Percentiles rank a stretch among this genome's conserved stretches.
Evolutionary conservation across 2,113 vertebrate genomes (phyloP).

Genomic region (Poeciliopsis occidentalis): DNA sequence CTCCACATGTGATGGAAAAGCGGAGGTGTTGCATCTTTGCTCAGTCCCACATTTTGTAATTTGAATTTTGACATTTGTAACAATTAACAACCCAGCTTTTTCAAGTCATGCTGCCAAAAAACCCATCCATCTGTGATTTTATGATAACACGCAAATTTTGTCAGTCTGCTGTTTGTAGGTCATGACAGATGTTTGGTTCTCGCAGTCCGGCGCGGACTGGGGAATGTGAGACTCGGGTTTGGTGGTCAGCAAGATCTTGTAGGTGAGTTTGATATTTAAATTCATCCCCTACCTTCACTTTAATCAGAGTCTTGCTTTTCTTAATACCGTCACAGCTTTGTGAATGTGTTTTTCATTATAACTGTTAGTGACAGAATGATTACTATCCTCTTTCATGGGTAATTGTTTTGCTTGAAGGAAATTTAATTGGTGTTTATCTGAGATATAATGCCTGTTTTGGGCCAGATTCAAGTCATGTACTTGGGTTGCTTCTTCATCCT

Average conservation of each 20-base stretch:
- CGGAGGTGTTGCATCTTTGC: background rate
- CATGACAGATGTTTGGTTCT: background rate
- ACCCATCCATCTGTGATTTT: too few relatives aligned
- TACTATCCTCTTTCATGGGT: background rate
- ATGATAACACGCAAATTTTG: background rate
- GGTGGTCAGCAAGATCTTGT: background rate
- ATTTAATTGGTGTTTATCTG: background rate
- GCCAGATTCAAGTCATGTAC: background rate
- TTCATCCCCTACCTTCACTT: too few relatives aligned
- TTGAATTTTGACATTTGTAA: background rate
- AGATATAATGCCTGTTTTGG: background rate
- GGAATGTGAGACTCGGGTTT: background rate
- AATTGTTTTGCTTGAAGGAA: background rate
- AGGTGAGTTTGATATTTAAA: background rate
- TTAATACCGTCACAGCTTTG: background rate
- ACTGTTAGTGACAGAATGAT: too few relatives aligned
- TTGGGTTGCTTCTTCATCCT: background rate
- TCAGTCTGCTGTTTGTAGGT: background rate
- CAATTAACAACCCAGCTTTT: background rate
- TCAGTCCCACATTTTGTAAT: background rate
- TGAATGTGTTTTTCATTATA: too few relatives aligned
- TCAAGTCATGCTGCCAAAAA: too few relatives aligned
- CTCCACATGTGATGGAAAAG: background rate
- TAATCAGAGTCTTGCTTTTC: background rate
- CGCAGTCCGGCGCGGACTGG: background rate